Base-by-base conservation (phyloP, 2,888 invertebrate species). In the Diabrotica balteata region DNA sequence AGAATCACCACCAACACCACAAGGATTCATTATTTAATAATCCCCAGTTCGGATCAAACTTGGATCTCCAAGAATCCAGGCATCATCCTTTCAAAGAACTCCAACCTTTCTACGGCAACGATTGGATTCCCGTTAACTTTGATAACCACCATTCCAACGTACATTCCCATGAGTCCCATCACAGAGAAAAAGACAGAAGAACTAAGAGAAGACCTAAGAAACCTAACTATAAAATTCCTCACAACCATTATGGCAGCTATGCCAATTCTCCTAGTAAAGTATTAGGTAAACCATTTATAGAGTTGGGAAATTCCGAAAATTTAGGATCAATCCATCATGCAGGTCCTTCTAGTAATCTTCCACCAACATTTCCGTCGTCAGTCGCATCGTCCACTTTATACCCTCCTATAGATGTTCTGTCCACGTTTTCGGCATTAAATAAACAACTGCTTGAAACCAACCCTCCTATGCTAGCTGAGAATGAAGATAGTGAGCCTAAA, bases 41-140 rank as follows among this genome's bases (percentile, higher is more conserved):
- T 51, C 51, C 44, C 10, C 57, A 50, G 4, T 22, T 51, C 10
- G 44, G 49, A 1, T 7, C 63, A n/a, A 63, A 50, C 42, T 32
- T 58, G 51, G 63, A 57, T 11, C 49, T 58, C 8, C 51, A 63
- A 63, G 63, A 63, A 58, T 43, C 57, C n/a, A 63, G 63, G 42
- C 51, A 58, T 45, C 63, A 52, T 63, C 22, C 45, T 9, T 58
- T 45, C 11, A 57, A 51, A 45, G 52, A 63, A 43, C 7, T 55
- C 8, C 46, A 42, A 8, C 51, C 51, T 4, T 63, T 63, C 10
- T 58, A 42, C 17, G 51, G 58, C 22, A 52, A 46, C 51, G 63
- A 63, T 7, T 63, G 63, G 63, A 8, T 58, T 0, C 63, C 63
- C 8, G 8, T 61, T n/a, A 17, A 61, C 10, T 45, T 11, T 10